Evolutionary conservation across 92 coral and sea anemone genomes (phyloP).

Genomic region (Porites cylindrica): DNA sequence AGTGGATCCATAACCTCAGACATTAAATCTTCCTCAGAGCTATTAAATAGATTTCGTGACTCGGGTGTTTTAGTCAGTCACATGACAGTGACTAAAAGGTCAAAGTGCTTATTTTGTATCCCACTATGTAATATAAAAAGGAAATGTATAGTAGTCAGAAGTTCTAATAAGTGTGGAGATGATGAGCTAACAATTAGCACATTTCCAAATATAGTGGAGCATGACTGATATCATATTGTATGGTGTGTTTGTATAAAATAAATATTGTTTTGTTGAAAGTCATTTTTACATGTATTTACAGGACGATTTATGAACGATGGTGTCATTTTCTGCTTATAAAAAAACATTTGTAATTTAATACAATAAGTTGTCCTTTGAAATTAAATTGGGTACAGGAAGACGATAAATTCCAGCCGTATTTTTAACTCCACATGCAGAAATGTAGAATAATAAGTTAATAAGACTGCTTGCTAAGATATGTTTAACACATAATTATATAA

Average conservation of each 20-base stretch:
- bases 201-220: slow-evolving; percentile 53
- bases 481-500: no score
- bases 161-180: background rate
- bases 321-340: no score
- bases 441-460: no score
- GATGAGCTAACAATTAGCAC: slow-evolving; percentile 9
- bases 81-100: slow-evolving; percentile 14
- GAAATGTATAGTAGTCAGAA: slow-evolving; percentile 22
- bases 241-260: background rate
- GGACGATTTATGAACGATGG: no score
- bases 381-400: no score
- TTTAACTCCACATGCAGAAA: no score
- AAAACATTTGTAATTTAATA: no score
- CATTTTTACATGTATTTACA: no score
- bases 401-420: no score
- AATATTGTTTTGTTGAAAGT: no score
- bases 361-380: no score
- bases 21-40: slow-evolving; percentile 1
- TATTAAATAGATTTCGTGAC: background rate
- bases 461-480: no score
- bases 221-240: slow-evolving; percentile 27
- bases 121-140: slow-evolving; percentile 17
- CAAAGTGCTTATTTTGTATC: background rate
- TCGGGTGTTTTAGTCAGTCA: slow-evolving; percentile 21
- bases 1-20: slow-evolving; percentile 18